Evolutionary conservation across 2,797 vertebrate genomes (phyloP).

Genomic region (Sarcophilus harrisii): DNA sequence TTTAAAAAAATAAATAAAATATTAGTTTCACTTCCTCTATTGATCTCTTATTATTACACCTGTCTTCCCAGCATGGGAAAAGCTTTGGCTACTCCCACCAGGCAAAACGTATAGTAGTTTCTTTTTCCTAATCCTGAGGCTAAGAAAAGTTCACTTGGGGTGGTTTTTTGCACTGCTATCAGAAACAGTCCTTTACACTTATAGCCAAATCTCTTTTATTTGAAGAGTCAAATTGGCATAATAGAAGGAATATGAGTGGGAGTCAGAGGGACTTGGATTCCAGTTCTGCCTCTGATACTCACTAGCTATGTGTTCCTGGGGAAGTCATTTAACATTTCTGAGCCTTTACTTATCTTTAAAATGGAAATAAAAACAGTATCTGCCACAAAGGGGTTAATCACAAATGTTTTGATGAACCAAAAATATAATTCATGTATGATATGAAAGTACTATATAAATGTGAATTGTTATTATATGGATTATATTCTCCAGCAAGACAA

Average conservation of each 20-base stretch:
- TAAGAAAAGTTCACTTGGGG: not conserved
- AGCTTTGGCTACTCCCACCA: not conserved
- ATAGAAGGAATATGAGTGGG: not conserved
- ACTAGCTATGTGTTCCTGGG: not conserved
- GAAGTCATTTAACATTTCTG: not conserved
- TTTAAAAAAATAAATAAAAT: too few relatives aligned
- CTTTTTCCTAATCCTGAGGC: not conserved
- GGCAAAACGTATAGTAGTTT: not conserved
- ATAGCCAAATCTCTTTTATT: not conserved
- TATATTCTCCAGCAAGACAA: not conserved
- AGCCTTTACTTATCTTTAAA: not conserved
- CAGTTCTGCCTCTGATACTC: not conserved
- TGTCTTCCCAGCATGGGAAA: not conserved
- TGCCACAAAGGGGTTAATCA: not conserved
- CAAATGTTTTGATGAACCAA: not conserved
- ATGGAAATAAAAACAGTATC: not conserved
- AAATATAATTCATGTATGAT: not conserved
- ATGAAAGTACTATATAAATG: not conserved
- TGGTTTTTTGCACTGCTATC: not conserved
- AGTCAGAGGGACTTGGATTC: not conserved
- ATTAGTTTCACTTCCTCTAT: not conserved
- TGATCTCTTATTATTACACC: not conserved
- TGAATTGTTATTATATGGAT: not conserved
- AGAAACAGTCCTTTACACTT: slow-evolving; percentile 3
- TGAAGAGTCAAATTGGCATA: not conserved